A percentile compares a stretch with the other conserved stretches of the same genome.
These are phyloP conservation scores for Halocaridina rubra DNA, from an alignment of 2,888 invertebrate species.

Conservation along the genomic window DNA sequence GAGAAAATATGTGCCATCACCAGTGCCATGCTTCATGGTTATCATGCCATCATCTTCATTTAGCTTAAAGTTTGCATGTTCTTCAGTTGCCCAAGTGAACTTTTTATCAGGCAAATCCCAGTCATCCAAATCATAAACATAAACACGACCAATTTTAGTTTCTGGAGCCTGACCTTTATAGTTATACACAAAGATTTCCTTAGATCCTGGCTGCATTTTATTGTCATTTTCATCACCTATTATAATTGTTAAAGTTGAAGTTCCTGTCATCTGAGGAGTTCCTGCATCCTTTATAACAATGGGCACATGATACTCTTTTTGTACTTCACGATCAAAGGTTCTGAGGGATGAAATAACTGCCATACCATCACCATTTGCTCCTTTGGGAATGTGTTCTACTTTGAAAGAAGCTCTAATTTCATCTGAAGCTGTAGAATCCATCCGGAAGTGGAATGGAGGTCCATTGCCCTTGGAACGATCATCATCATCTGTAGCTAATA, in stretches of 20 bases:
- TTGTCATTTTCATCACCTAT: conserved; percentile 99
- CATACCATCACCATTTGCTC: conserved; percentile 97
- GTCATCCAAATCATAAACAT: conserved; percentile 97
- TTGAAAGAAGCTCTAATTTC: conserved; percentile 93
- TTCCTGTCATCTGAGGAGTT: conserved; percentile 95
- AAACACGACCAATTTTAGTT: conserved; percentile 86
- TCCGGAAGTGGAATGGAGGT: conserved; percentile 93
- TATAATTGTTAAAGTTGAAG: conserved; percentile 93
- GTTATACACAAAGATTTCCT: conserved; percentile 96
- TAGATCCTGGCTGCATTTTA: conserved; percentile 97
- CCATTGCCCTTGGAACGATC: conserved; percentile 94
- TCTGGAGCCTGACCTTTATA: conserved; percentile 73
- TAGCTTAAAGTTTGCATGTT: conserved; percentile 85
- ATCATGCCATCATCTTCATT: conserved; percentile 95
- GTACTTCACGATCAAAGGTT: conserved; percentile 94
- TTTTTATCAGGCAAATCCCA: conserved; percentile 99
- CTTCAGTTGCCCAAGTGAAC: conserved; percentile 86
- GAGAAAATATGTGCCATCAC: conserved; percentile 77
- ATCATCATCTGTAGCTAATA: conserved; percentile 92
- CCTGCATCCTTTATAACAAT: conserved; percentile 98
- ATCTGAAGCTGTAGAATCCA: conserved; percentile 94
- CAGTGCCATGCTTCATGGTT: conserved; percentile 92
- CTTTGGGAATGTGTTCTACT: conserved; percentile 96
- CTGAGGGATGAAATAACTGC: conserved; percentile 94
- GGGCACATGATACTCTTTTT: conserved; percentile 95